Evolutionary conservation across 2,888 invertebrate genomes (phyloP), one percentile per base, ranked within the genome.

Genomic region (Gari tellinella): DNA sequence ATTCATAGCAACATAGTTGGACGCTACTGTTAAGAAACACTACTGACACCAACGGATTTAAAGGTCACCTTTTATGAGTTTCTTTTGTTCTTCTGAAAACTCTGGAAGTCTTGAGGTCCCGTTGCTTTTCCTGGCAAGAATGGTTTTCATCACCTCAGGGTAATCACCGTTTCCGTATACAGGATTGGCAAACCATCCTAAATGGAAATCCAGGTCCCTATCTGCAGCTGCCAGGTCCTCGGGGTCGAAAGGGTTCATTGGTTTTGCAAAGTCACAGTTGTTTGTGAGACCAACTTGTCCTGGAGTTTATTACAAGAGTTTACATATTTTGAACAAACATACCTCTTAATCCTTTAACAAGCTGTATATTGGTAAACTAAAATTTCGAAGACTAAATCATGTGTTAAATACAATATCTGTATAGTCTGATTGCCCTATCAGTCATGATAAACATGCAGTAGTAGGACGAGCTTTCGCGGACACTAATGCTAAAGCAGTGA

Each of bases 161-260:
- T 87, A 95, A 91, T 96, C 95, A 14, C 91, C 91, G 60, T 85
- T 69, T 3, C 87, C 84, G 52, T 77, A 82, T 19, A 91, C 84
- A 1, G 91, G 90, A 60, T 89, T 83, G 2, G 87, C 89, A 62
- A 84, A 91, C 88, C 88, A 88, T 7, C 90, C 91, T 38, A 88
- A 75, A 51, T 84, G 80, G 51, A 88, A 88, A 57, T 80, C 67
- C 37, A 82, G 43, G 7, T 76, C 74, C 38, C 86, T 63, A 57
- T 86, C 86, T 12, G 88, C 80, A 0, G 89, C 88, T n/a, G 81
- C 74, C 2, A 86, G 70, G 58, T 89, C 87, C 7, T 75, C 75
- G 8, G 70, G 72, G 60, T 81, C 80, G 21, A 74, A 81, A 7
- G 81, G 80, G 56, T 89, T 74, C 40, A 78, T 65, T 0, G 89